Conservation (phyloP, 1,140 invertebrate species). For the Drosophila ironensis region DNA sequence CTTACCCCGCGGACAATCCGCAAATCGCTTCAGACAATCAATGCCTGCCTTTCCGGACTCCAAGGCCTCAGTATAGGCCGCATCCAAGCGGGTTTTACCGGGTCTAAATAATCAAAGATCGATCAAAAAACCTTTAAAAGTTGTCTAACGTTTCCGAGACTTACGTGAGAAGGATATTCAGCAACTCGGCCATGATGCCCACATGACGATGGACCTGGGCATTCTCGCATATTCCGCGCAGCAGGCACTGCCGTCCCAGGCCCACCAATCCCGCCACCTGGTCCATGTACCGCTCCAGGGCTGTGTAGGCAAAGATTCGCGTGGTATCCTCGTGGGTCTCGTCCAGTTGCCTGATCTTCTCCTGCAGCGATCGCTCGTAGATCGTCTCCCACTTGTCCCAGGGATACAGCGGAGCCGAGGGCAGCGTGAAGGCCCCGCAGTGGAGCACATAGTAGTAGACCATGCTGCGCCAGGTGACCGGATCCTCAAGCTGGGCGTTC, state of each 20-base stretch:
- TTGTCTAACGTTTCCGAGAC: slow-evolving; percentile 4
- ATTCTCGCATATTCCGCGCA: slow-evolving; percentile 77
- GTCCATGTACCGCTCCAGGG: slow-evolving; percentile 70
- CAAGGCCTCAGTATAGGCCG: slow-evolving; percentile 46
- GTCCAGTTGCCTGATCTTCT: slow-evolving; percentile 42
- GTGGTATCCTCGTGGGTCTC: slow-evolving; percentile 58
- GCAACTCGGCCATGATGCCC: slow-evolving; percentile 64
- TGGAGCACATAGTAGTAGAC: slow-evolving; percentile 60
- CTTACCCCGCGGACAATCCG: slow-evolving; percentile 48
- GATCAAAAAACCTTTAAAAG: neutral
- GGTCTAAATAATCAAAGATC: slow-evolving; percentile 43
- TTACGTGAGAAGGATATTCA: slow-evolving; percentile 72
- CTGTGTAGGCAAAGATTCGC: slow-evolving; percentile 59
- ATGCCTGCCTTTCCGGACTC: slow-evolving; percentile 56
- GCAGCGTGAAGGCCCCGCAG: slow-evolving; percentile 62
- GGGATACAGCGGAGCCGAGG: slow-evolving; percentile 61
- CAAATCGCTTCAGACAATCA: slow-evolving; percentile 49
- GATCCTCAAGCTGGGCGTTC: slow-evolving; percentile 57
- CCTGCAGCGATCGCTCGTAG: slow-evolving; percentile 50
- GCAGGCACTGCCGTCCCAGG: slow-evolving; percentile 49
- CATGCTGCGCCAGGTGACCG: slow-evolving; percentile 64
- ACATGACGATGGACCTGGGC: slow-evolving; percentile 72
- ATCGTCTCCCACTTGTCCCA: slow-evolving; percentile 78
- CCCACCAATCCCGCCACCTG: slow-evolving; percentile 25
- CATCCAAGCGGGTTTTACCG: slow-evolving; percentile 47